These are phyloP conservation scores for Sciaenops ocellatus DNA, from an alignment of 2,797 vertebrate species.

Conservation along the genomic window DNA sequence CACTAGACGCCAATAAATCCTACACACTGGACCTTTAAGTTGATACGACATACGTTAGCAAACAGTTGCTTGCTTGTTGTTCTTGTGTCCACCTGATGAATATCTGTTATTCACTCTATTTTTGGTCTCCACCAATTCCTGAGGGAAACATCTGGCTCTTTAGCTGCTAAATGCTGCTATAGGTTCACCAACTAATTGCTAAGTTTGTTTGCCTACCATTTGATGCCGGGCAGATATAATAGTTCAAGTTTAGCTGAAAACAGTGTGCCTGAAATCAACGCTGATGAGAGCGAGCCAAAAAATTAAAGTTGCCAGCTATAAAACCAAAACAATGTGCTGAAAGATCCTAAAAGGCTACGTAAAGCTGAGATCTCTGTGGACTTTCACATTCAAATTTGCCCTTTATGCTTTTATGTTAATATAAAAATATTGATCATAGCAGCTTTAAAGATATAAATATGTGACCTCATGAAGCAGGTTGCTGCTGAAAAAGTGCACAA, in stretches of 20 bases:
- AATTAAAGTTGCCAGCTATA: background rate
- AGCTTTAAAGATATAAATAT: background rate
- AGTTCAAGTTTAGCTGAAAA: background rate
- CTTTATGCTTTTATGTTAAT: background rate
- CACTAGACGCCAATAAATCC: too few species aligned
- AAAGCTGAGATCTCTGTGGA: background rate
- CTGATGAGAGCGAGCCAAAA: background rate
- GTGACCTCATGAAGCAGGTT: too few species aligned
- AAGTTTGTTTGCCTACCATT: background rate
- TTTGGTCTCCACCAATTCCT: background rate
- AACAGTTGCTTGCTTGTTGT: background rate
- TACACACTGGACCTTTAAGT: too few species aligned
- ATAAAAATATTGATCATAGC: background rate
- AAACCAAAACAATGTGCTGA: slow-evolving; percentile 1
- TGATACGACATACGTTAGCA: background rate
- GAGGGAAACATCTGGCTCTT: fast-evolving
- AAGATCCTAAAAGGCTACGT: background rate
- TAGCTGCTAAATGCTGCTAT: background rate
- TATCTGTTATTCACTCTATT: too few species aligned
- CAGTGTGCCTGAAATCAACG: background rate
- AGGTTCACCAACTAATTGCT: background rate
- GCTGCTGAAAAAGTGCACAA: background rate
- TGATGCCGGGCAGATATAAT: background rate
- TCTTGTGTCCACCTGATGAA: background rate
- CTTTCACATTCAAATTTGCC: background rate